Evolutionary conservation across 1,140 invertebrate genomes (phyloP).

Genomic region (Octopus sinensis): DNA sequence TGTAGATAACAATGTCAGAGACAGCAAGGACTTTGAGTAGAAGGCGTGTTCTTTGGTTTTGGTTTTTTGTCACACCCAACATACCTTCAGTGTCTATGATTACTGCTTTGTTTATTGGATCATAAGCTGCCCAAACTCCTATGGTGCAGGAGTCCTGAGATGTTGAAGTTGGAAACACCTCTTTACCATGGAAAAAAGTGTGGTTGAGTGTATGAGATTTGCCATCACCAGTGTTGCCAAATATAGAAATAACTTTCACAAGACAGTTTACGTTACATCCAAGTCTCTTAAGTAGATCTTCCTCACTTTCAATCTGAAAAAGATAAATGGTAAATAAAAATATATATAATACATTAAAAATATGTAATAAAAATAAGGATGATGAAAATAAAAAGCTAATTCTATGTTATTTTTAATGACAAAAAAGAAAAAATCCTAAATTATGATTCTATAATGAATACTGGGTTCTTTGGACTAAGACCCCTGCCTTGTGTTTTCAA

Average conservation of each 20-base stretch:
- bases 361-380: neutral
- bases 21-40: constrained; percentile 76
- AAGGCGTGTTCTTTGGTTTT: constrained; percentile 71
- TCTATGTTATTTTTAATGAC: neutral
- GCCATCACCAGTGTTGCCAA: constrained; percentile 83
- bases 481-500: too few species aligned
- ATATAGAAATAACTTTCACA: constrained; percentile 83
- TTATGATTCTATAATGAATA: too few species aligned
- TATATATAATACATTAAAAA: constrained; percentile 21
- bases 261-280: constrained; percentile 42
- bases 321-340: constrained; percentile 17
- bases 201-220: constrained; percentile 82
- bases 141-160: constrained; percentile 74
- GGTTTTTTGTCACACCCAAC: constrained; percentile 66
- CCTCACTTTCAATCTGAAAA: constrained; percentile 46
- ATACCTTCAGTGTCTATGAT: constrained; percentile 80
- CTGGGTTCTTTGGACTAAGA: too few species aligned
- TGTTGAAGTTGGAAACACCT: constrained; percentile 73
- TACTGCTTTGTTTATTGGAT: constrained; percentile 66
- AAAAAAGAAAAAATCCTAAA: neutral
- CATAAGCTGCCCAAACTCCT: constrained; percentile 78
- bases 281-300: constrained; percentile 54
- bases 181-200: constrained; percentile 72
- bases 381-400: neutral
- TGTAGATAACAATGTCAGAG: constrained; percentile 79